A percentile compares a stretch with the other conserved stretches of the same genome.
phyloP scores from a whole-genome alignment of 1,140 invertebrate species.

The Drosophila erecta region DNA sequence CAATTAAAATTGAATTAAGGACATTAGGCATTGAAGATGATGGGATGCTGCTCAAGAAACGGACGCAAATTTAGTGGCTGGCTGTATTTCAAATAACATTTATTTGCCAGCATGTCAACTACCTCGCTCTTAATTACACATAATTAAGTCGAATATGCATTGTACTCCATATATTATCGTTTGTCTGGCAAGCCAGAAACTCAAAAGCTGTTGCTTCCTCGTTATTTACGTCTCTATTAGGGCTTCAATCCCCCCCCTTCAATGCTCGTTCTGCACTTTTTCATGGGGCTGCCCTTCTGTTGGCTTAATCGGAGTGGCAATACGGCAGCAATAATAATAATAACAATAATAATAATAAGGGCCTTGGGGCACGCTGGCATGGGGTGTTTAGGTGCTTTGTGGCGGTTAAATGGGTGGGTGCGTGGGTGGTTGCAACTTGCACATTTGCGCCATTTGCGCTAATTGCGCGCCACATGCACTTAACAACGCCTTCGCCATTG shows the following conservation, averaged over 20 bases:
- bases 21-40: constrained; percentile 7
- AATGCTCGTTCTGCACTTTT: not conserved
- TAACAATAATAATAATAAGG: constrained; percentile 48
- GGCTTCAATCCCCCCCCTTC: too few relatives aligned
- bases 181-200: not conserved
- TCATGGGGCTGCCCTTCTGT: constrained; percentile 4
- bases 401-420: constrained; percentile 1
- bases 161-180: too few relatives aligned
- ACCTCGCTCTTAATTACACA: too few relatives aligned
- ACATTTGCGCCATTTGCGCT: constrained; percentile 57
- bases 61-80: not conserved
- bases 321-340: constrained; percentile 32
- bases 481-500: constrained; percentile 55
- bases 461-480: constrained; percentile 60
- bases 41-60: not conserved
- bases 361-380: constrained; percentile 1
- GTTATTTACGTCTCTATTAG: not conserved
- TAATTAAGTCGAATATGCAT: too few relatives aligned
- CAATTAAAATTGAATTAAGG: constrained; percentile 46
- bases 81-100: not conserved
- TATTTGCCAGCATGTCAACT: too few relatives aligned
- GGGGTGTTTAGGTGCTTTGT: constrained; percentile 1
- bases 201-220: not conserved
- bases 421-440: constrained; percentile 34
- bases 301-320: constrained; percentile 24